Percentiles rank a stretch among this genome's conserved stretches.
Conservation (phyloP, 2,113 vertebrate species). For the Ciconia boyciana region DNA sequence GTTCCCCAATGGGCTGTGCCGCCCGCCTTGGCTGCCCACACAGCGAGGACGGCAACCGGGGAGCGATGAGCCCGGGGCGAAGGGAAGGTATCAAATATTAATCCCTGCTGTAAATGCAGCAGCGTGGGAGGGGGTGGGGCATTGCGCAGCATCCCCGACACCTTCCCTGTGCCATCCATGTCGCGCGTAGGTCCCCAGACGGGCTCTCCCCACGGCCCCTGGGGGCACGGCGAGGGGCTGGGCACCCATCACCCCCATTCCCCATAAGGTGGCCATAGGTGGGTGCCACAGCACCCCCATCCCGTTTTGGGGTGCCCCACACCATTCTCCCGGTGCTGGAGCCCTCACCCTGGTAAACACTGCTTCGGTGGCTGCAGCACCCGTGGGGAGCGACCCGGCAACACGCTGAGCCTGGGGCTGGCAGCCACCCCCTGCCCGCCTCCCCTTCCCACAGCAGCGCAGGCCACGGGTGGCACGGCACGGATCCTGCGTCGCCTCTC, state of each 20-base stretch:
- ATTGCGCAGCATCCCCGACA: accelerated
- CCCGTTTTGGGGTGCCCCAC: not conserved
- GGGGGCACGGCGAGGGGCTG: accelerated
- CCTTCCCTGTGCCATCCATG: not conserved
- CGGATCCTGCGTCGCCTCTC: accelerated
- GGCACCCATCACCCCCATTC: too few relatives aligned
- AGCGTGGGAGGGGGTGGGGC: accelerated
- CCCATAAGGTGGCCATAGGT: not conserved
- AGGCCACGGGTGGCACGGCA: not conserved
- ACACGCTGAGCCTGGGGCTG: not conserved
- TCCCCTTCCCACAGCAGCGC: not conserved
- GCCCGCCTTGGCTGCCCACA: accelerated
- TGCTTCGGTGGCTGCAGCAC: not conserved
- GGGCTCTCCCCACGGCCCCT: not conserved
- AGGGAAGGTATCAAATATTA: not conserved
- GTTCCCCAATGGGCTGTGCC: accelerated
- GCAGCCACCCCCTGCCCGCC: not conserved
- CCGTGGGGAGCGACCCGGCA: accelerated
- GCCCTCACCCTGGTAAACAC: not conserved
- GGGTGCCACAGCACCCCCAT: not conserved
- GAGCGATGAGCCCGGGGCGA: accelerated
- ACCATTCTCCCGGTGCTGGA: not conserved
- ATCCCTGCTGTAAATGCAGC: not conserved
- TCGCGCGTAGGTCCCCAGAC: accelerated
- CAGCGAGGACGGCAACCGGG: accelerated